Conservation (phyloP, 2,888 invertebrate genomes). For the Acheta domesticus region DNA sequence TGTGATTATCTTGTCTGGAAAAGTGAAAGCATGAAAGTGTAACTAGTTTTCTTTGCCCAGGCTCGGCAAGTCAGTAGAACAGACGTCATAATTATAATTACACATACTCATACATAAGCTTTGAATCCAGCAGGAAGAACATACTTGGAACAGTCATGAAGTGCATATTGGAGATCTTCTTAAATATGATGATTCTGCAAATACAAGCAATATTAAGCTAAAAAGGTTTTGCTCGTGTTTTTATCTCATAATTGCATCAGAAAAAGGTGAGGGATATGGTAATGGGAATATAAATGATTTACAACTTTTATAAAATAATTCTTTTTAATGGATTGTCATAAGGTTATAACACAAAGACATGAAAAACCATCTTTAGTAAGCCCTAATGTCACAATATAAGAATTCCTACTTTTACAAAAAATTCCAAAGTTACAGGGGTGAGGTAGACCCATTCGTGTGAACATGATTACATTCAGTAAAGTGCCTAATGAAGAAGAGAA, state of each 20-base stretch:
- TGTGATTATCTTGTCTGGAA: too few relatives aligned
- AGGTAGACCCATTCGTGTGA: constrained; percentile 24
- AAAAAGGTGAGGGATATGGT: background rate
- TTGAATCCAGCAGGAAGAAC: background rate
- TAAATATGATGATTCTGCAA: background rate
- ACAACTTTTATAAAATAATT: constrained; percentile 22
- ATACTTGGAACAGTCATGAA: background rate
- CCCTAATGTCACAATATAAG: constrained; percentile 24
- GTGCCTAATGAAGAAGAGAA: background rate
- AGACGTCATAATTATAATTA: too few relatives aligned
- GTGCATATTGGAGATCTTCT: background rate
- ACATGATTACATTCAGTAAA: background rate
- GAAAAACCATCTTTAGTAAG: constrained; percentile 23
- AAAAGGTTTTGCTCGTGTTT: background rate
- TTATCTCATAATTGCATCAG: background rate
- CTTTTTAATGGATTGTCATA: constrained; percentile 24
- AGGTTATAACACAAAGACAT: constrained; percentile 25
- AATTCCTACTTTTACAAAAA: constrained; percentile 4
- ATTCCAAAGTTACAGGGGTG: constrained; percentile 12
- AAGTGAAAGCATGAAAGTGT: too few relatives aligned
- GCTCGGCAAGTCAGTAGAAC: too few relatives aligned
- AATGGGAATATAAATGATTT: background rate
- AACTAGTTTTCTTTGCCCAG: too few relatives aligned
- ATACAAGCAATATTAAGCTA: background rate
- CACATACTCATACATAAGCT: too few relatives aligned